These are phyloP conservation scores for Cotesia typhae DNA, from an alignment of 1,140 invertebrate genomes.

Conservation along the genomic window DNA sequence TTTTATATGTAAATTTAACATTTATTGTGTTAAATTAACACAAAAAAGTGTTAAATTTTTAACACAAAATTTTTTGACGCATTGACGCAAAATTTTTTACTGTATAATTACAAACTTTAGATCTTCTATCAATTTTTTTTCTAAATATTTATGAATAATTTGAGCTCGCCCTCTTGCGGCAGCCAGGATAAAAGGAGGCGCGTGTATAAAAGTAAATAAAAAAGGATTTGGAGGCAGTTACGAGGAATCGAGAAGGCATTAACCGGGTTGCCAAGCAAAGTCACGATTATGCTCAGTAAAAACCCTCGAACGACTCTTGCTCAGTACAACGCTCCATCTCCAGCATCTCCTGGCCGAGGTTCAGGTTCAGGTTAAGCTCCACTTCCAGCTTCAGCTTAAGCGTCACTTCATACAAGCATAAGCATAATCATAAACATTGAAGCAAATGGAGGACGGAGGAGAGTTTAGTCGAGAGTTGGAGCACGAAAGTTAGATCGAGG, in stretches of 20 bases:
- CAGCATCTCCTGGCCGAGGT: too few species aligned
- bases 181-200: not conserved
- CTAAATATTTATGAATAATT: too few species aligned
- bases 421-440: constrained; percentile 26
- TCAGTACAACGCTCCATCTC: constrained; percentile 14
- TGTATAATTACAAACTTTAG: too few species aligned
- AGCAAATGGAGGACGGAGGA: constrained; percentile 39
- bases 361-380: too few species aligned
- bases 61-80: too few species aligned
- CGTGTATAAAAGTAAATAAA: not conserved
- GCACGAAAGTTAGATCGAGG: not conserved
- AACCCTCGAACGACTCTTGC: constrained; percentile 29
- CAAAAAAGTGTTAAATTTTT: too few species aligned
- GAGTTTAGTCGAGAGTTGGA: constrained; percentile 32
- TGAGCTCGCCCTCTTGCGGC: too few species aligned
- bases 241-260: constrained; percentile 46
- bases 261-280: constrained; percentile 39
- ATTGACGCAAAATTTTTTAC: too few species aligned
- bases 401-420: constrained; percentile 11
- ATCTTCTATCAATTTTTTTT: too few species aligned
- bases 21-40: too few species aligned
- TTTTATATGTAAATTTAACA: too few species aligned
- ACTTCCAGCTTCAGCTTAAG: too few species aligned
- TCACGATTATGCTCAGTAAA: constrained; percentile 40
- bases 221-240: constrained; percentile 43